Conservation (phyloP, 2,797 vertebrate genomes). For the Peromyscus eremicus region DNA sequence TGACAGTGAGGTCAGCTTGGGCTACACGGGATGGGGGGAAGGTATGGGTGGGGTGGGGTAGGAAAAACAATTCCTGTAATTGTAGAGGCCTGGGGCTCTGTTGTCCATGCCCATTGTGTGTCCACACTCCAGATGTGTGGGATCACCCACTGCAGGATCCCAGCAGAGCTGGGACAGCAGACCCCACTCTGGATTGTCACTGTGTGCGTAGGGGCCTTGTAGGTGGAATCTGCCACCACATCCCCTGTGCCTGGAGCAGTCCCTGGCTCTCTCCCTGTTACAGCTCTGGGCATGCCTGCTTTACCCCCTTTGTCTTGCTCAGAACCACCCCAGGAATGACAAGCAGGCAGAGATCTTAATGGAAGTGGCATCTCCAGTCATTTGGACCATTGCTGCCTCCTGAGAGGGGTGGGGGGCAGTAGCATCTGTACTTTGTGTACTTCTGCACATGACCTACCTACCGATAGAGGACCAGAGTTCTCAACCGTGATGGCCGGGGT, state of each 20-base stretch:
- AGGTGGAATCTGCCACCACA: neutral
- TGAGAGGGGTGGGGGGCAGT: neutral
- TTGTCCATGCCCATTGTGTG: neutral
- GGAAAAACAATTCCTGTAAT: neutral
- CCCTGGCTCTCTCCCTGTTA: neutral
- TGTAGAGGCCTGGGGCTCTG: neutral
- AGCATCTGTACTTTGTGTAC: neutral
- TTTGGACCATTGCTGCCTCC: neutral
- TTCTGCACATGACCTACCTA: neutral
- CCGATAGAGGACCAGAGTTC: neutral
- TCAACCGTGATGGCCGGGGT: neutral
- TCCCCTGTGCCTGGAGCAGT: neutral
- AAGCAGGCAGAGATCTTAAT: neutral
- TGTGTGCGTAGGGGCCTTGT: neutral
- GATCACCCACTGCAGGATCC: neutral
- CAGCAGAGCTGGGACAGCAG: neutral
- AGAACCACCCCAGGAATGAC: neutral
- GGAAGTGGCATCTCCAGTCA: neutral
- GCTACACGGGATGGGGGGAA: neutral
- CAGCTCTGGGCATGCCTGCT: neutral
- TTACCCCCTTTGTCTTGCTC: neutral
- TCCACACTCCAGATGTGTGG: neutral
- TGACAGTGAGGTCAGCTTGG: neutral
- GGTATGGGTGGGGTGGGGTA: neutral
- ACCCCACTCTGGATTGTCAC: neutral